Percentiles rank a stretch among this genome's conserved stretches.
Evolutionary conservation across 2,113 vertebrate species (phyloP).

Genomic region (Noturus placidus): DNA sequence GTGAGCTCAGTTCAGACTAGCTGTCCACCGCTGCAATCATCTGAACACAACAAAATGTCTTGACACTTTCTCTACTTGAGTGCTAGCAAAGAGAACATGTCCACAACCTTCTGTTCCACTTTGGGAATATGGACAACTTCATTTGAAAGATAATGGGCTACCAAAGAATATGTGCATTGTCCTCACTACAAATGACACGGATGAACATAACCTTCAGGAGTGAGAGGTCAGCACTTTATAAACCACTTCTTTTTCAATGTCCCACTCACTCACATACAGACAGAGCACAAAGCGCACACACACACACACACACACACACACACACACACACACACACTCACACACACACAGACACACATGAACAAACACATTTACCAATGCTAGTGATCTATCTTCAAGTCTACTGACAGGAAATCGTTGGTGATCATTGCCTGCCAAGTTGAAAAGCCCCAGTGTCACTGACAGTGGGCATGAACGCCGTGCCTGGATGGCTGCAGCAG

Average conservation of each 20-base stretch:
- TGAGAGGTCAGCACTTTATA: slow-evolving; percentile 74
- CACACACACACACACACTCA: too few species aligned
- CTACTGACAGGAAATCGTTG: slow-evolving; percentile 72
- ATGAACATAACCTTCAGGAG: slow-evolving; percentile 62
- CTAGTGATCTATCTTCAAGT: slow-evolving; percentile 47
- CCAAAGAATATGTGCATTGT: slow-evolving; percentile 59
- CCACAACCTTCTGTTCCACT: slow-evolving; percentile 67
- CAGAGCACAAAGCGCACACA: neutral
- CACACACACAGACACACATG: too few species aligned
- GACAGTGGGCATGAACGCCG: slow-evolving; percentile 56
- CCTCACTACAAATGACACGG: slow-evolving; percentile 54
- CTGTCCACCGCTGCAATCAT: slow-evolving; percentile 20
- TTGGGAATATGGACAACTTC: slow-evolving; percentile 68
- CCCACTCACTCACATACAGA: slow-evolving; percentile 42
- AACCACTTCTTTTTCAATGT: slow-evolving; percentile 60
- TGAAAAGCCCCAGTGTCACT: slow-evolving; percentile 61
- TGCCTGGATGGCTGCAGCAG: slow-evolving; percentile 14
- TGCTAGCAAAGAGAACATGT: slow-evolving; percentile 58
- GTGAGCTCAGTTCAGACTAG: slow-evolving; percentile 34
- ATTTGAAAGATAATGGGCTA: slow-evolving; percentile 70
- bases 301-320: neutral
- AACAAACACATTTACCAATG: slow-evolving; percentile 33
- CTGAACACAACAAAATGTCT: slow-evolving; percentile 37
- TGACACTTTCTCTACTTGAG: slow-evolving; percentile 46
- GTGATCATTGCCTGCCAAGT: slow-evolving; percentile 66